Evolutionary conservation across 2,797 vertebrate genomes (phyloP).

Genomic region (Prionace glauca): DNA sequence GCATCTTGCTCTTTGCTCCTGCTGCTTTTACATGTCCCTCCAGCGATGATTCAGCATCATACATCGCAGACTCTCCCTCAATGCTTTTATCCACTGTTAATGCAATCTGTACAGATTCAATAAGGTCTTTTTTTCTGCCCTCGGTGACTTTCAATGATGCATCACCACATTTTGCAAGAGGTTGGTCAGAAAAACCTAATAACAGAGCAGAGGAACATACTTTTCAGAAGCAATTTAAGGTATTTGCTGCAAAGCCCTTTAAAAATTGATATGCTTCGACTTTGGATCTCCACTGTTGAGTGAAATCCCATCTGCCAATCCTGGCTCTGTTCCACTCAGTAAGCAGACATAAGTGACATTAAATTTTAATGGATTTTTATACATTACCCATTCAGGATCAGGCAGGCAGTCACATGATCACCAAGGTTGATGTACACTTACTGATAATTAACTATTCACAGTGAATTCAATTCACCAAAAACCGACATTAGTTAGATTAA

Average conservation of each 20-base stretch:
- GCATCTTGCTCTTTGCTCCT: slow-evolving; percentile 25
- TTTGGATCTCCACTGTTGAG: slow-evolving; percentile 5
- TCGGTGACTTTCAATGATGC: not conserved
- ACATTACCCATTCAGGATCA: slow-evolving; percentile 9
- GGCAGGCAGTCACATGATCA: slow-evolving; percentile 5
- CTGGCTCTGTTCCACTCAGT: slow-evolving; percentile 27
- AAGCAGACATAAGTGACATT: slow-evolving; percentile 31
- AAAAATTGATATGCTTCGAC: slow-evolving; percentile 33
- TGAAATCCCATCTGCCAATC: slow-evolving; percentile 35
- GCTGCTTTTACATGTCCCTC: not conserved
- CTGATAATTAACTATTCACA: slow-evolving; percentile 10
- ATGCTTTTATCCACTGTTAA: not conserved
- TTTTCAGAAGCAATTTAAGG: slow-evolving; percentile 6
- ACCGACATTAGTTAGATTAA: not conserved
- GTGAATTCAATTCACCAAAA: not conserved
- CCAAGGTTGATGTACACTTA: not conserved
- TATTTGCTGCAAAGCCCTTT: slow-evolving; percentile 20
- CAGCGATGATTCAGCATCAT: slow-evolving; percentile 18
- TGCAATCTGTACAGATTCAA: not conserved
- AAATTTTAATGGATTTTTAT: slow-evolving; percentile 37
- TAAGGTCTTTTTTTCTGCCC: not conserved
- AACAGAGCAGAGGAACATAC: not conserved
- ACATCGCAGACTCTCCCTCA: not conserved
- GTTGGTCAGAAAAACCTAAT: not conserved
- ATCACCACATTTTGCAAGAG: not conserved